Evolutionary conservation across 2,888 invertebrate species (phyloP), one percentile per base, ranked within the genome.

Genomic region (Kuschelorhynchus macadamiae): DNA sequence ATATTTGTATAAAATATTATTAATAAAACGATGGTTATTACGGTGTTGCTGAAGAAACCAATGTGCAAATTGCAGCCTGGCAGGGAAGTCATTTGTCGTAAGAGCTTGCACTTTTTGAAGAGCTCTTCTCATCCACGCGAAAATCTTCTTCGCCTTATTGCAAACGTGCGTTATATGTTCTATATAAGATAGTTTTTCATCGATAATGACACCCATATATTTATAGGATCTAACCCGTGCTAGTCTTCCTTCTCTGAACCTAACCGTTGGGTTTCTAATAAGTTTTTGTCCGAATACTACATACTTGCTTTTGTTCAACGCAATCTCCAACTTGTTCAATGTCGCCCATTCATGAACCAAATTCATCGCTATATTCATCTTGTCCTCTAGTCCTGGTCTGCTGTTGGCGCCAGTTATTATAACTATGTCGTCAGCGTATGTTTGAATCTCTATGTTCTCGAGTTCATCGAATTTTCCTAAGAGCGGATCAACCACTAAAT

Each of bases 171-270:
- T 46, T 14, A 46, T 14, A 17, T 46, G 46, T n/a, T 16, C 18
- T 8, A 7, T 4, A 17, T 14, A 39, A 4, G 11, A 8, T n/a
- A 39, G n/a, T 9, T n/a, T n/a, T 39, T n/a, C 11, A 12, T 39
- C 39, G 14, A 46, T 4, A 14, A 14, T 7, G 3, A 46, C 9
- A 4, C 46, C 46, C 11, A 46, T 5, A 46, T 46, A 46, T 20
- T 46, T 46, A 3, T 4, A 16, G 18, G 4, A 2, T 17, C 14
- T 12, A 7, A 14, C 46, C 21, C 46, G 7, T 17, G 8, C 5
- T 39, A 39, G 5, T 39, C 14, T 39, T 39, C 14, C 39, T n/a
- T 39, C 39, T 39, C n/a, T 39, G 8, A 39, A n/a, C 39, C 39
- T 12, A 5, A n/a, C 14, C 39, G 39, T 39, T 39, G 30, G 30